Conservation (phyloP, 2,113 vertebrate species). For the Nicator chloris region DNA sequence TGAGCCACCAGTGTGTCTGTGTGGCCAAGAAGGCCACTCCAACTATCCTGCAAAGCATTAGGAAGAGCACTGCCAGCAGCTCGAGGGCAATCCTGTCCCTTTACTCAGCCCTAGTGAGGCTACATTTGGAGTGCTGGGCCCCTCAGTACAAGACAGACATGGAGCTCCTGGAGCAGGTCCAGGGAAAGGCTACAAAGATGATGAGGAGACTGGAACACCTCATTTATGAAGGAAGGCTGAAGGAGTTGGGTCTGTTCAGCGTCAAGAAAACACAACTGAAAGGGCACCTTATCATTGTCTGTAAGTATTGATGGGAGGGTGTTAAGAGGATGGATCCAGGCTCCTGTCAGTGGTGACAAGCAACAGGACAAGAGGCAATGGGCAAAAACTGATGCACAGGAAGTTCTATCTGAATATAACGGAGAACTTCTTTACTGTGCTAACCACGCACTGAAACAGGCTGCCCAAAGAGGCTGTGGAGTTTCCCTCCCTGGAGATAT, state of each 20-base stretch:
- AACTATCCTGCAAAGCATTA: neutral
- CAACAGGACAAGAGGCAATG: neutral
- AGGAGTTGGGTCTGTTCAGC: neutral
- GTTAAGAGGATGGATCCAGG: neutral
- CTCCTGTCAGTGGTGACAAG: neutral
- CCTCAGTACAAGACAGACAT: neutral
- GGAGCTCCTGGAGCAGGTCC: neutral
- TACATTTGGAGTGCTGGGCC: neutral
- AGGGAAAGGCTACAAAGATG: neutral
- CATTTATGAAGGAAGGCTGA: neutral
- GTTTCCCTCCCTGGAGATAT: neutral
- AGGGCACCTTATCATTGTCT: rapidly evolving
- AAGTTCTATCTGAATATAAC: neutral
- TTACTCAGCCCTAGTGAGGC: neutral
- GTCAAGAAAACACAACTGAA: neutral
- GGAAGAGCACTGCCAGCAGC: neutral
- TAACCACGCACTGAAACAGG: rapidly evolving
- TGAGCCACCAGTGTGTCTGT: neutral
- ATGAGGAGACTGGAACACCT: neutral
- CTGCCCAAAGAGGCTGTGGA: neutral
- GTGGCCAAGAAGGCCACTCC: neutral
- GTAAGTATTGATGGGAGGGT: neutral
- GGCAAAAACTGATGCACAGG: neutral
- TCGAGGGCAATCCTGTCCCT: neutral
- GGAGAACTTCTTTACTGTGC: neutral